Evolutionary conservation across 2,888 invertebrate genomes (phyloP), one percentile per base, ranked within the genome.

Genomic region (Celastrina argiolus): DNA sequence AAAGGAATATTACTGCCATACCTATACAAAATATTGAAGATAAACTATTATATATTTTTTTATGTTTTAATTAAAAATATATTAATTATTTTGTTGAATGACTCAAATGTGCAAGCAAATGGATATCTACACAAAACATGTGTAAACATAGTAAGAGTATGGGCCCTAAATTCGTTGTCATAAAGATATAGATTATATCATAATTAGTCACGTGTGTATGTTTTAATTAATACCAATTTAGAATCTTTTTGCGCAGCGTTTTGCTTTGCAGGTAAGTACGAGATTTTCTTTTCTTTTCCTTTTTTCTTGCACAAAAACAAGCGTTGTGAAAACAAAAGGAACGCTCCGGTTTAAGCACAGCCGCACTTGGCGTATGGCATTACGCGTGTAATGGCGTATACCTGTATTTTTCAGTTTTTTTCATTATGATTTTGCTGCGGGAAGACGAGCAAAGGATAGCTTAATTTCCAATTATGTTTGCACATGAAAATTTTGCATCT

Each of bases 321-420:
- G 61, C 36, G 39, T 18, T 18, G 39, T 16, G 22, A 14, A 10
- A 69, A 73, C 72, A 74, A 74, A 70, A 74, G 74, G 70, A 64
- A 65, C 45, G 68, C 22, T 51, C 26, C 51, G 69, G 64, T 71
- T 72, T 69, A 70, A 74, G 71, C 69, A 69, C 70, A 66, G 69
- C 67, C 66, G 70, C 71, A 71, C 69, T 72, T 69, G 72, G 67
- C 69, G 63, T 16, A 16, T 36, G 59, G 59, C 16, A 16, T 34
- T 59, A 34, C 36, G 59, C 31, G 61, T 36, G 61, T 61, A 61
- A 39, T 7, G 7, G 61, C 18, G 59, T 6, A 61, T 36, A 18
- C 39, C 18, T 39, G 26, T 56, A 28, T 61, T 61, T 61, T 39
- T 16, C 16, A 4, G 61, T 22, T 61, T 36, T 39, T 61, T 36